Evolutionary conservation across 2,888 invertebrate species (phyloP).

Genomic region (Sylvicola cinctus): DNA sequence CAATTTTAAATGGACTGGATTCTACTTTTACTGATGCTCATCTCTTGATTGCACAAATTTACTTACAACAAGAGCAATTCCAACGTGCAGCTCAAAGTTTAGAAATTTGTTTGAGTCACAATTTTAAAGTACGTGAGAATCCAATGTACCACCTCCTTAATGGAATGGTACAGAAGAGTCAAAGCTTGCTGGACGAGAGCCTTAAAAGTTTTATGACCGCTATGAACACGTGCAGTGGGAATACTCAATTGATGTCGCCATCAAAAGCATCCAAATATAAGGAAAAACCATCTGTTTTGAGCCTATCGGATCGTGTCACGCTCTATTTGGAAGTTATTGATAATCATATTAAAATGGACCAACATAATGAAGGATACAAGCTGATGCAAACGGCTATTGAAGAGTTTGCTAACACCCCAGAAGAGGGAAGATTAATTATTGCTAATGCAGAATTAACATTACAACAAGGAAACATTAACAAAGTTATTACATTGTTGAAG

Average conservation of each 20-base stretch:
- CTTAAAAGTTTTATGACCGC: constrained; percentile 56
- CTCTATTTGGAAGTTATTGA: constrained; percentile 74
- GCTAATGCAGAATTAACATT: constrained; percentile 70
- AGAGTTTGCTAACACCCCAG: constrained; percentile 54
- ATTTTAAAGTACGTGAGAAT: constrained; percentile 81
- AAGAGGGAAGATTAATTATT: constrained; percentile 67
- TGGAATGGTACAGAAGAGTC: constrained; percentile 62
- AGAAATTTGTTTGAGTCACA: constrained; percentile 76
- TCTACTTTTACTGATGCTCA: constrained; percentile 67
- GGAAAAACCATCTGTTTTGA: constrained; percentile 25
- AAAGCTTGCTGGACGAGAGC: constrained; percentile 46
- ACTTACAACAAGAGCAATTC: constrained; percentile 45
- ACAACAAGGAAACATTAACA: constrained; percentile 58
- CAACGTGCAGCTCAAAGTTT: constrained; percentile 66
- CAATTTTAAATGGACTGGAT: constrained; percentile 51
- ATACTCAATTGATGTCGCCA: constrained; percentile 21
- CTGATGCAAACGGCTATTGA: constrained; percentile 52
- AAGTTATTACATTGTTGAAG: constrained; percentile 58
- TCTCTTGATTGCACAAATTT: constrained; percentile 68
- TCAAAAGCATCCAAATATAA: constrained; percentile 12
- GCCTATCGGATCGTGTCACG: constrained; percentile 59
- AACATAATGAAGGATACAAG: constrained; percentile 59
- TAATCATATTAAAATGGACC: constrained; percentile 43
- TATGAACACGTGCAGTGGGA: constrained; percentile 38
- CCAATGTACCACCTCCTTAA: constrained; percentile 76